phyloP scores from a whole-genome alignment of 64 coral and sea anemone genomes.

The Dendrophyllia cribrosa region DNA sequence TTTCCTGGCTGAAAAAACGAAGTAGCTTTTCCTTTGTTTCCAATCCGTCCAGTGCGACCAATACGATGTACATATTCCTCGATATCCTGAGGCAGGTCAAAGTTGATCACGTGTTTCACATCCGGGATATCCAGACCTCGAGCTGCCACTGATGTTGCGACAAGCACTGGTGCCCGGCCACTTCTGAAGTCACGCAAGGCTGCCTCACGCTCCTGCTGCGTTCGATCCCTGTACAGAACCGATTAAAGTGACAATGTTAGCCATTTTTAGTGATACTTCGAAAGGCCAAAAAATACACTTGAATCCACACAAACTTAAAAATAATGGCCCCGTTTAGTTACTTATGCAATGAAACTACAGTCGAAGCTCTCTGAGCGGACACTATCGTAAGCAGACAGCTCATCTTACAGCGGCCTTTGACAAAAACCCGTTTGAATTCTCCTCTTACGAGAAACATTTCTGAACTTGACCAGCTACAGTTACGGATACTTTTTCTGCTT shows the following conservation, averaged over 20 bases:
- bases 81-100: constrained; percentile 89
- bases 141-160: constrained; percentile 97
- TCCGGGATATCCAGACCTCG: constrained; percentile 96
- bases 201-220: constrained; percentile 91
- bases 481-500: too few relatives aligned
- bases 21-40: constrained; percentile 93
- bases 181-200: constrained; percentile 92
- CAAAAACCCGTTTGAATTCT: too few relatives aligned
- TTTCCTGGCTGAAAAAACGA: constrained; percentile 87
- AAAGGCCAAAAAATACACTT: too few relatives aligned
- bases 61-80: constrained; percentile 98
- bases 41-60: constrained; percentile 96
- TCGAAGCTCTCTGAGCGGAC: too few relatives aligned
- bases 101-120: constrained; percentile 97
- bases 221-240: constrained; percentile 65
- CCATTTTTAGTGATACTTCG: neutral
- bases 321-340: too few relatives aligned
- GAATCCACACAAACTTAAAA: too few relatives aligned
- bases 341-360: too few relatives aligned
- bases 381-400: too few relatives aligned
- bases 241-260: neutral
- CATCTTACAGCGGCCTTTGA: too few relatives aligned
- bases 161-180: constrained; percentile 87
- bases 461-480: too few relatives aligned
- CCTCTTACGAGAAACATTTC: too few relatives aligned